Evolutionary conservation across 1,140 invertebrate species (phyloP).

Genomic region (Pseudomyrmex sp.): DNA sequence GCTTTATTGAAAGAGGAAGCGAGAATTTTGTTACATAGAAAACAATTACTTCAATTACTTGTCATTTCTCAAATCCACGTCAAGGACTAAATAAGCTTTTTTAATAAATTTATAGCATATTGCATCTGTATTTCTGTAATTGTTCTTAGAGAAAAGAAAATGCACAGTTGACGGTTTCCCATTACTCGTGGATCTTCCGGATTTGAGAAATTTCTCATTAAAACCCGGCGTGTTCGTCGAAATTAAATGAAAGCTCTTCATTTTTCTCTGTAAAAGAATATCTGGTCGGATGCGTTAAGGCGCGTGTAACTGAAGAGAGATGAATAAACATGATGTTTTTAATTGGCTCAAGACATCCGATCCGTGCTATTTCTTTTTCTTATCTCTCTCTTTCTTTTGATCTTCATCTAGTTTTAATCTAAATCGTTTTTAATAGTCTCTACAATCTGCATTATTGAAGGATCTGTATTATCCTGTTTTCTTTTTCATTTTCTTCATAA

Average conservation of each 20-base stretch:
- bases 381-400: slow-evolving; percentile 5
- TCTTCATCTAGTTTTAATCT: too few relatives aligned
- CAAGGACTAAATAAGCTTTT: slow-evolving; percentile 22
- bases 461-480: too few relatives aligned
- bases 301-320: background rate
- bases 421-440: too few relatives aligned
- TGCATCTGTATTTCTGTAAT: background rate
- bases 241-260: background rate
- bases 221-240: background rate
- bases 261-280: background rate
- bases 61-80: background rate
- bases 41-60: slow-evolving; percentile 27
- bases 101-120: slow-evolving; percentile 36
- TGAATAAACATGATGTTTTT: background rate
- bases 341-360: background rate
- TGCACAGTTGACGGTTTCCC: background rate
- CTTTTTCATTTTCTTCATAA: too few relatives aligned
- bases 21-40: background rate
- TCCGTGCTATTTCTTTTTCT: slow-evolving; percentile 19
- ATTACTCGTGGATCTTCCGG: background rate
- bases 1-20: background rate
- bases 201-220: slow-evolving; percentile 15
- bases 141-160: background rate
- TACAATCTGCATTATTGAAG: too few relatives aligned
- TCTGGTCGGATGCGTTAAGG: background rate